Evolutionary conservation across 2,888 invertebrate genomes (phyloP).

Genomic region (Xanthorhoe spadicearia): DNA sequence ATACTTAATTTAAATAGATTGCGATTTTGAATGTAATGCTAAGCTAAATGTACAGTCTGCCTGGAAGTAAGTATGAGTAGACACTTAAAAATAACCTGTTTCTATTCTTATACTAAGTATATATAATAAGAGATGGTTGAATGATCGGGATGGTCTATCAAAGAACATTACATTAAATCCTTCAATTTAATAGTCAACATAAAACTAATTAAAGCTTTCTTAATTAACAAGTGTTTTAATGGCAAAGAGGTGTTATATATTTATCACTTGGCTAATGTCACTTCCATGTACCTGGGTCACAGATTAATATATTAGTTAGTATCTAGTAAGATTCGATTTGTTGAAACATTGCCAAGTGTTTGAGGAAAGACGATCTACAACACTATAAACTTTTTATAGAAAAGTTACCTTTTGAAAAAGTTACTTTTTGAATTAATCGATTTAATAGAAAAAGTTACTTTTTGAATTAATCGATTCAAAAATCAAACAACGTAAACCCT

Average conservation of each 20-base stretch:
- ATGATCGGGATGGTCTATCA: background rate
- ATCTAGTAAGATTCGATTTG: slow-evolving; percentile 47
- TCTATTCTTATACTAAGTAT: background rate
- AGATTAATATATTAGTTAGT: slow-evolving; percentile 17
- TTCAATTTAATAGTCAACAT: slow-evolving; percentile 13
- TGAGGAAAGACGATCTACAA: background rate
- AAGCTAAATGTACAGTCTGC: too few species aligned
- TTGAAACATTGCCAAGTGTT: slow-evolving; percentile 54
- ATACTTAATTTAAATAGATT: too few species aligned
- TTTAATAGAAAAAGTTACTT: too few species aligned
- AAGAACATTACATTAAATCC: slow-evolving; percentile 4
- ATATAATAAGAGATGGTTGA: background rate
- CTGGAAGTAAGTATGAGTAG: too few species aligned
- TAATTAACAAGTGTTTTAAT: slow-evolving; percentile 37
- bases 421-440: too few species aligned
- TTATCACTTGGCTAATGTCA: slow-evolving; percentile 51
- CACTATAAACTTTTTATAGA: too few species aligned
- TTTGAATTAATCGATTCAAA: too few species aligned
- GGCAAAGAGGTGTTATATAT: slow-evolving; percentile 35
- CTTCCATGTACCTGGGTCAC: slow-evolving; percentile 43
- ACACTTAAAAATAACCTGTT: background rate
- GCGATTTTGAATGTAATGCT: too few species aligned
- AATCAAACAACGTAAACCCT: too few species aligned
- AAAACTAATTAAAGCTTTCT: slow-evolving; percentile 28
- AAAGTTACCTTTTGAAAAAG: too few species aligned